Conservation (phyloP, 2,888 invertebrate genomes). For the Netelia fuscicornis region DNA sequence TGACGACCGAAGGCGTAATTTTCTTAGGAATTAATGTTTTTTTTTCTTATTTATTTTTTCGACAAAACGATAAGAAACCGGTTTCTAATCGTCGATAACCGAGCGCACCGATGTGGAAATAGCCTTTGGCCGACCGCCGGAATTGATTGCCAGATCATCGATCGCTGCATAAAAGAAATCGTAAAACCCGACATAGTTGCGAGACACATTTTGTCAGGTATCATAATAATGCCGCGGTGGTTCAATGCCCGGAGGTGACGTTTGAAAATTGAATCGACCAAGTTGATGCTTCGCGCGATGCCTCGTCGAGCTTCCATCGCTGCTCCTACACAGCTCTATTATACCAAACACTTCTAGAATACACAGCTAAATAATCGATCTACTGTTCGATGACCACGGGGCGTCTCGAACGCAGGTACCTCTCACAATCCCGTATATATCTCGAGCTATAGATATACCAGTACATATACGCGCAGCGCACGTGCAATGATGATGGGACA, state of each 20-base stretch:
- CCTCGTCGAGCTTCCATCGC: conserved; percentile 27
- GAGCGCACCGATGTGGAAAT: conserved; percentile 35
- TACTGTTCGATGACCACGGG: conserved; percentile 70
- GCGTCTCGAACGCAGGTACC: conserved; percentile 64
- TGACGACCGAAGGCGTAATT: conserved; percentile 23
- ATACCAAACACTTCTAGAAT: conserved; percentile 71
- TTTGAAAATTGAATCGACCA: conserved; percentile 58
- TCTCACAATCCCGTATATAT: neutral
- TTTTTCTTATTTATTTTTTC: conserved; percentile 19
- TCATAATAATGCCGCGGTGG: conserved; percentile 11
- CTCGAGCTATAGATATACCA: neutral
- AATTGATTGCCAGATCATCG: conserved; percentile 39
- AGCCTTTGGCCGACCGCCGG: conserved; percentile 34
- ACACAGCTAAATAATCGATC: conserved; percentile 69
- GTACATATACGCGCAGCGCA: neutral
- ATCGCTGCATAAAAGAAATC: conserved; percentile 38
- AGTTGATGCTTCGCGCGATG: conserved; percentile 39
- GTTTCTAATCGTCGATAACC: conserved; percentile 57
- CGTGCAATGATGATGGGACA: conserved; percentile 36
- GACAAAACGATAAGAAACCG: conserved; percentile 52
- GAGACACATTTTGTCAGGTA: conserved; percentile 30
- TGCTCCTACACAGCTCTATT: conserved; percentile 63
- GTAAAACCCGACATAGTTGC: conserved; percentile 30
- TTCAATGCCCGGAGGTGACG: conserved; percentile 16
- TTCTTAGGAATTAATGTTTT: conserved; percentile 14